A percentile compares a stretch with the other conserved stretches of the same genome.
These are phyloP conservation scores for Euglossa dilemma DNA, from an alignment of 1,140 invertebrate genomes.

Conservation along the genomic window DNA sequence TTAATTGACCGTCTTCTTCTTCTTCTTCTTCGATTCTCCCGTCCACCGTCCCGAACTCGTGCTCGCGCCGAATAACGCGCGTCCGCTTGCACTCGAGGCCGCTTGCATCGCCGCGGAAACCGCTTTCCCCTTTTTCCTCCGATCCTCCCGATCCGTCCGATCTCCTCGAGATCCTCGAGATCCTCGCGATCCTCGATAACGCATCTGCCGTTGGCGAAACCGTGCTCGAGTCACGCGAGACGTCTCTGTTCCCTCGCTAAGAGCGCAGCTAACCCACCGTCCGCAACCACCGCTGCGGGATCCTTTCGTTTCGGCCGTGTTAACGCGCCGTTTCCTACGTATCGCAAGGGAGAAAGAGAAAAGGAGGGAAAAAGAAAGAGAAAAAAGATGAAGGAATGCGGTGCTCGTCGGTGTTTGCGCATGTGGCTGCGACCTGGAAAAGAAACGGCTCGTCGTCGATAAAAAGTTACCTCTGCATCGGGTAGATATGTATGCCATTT, in stretches of 20 bases:
- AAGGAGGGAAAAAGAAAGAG: not conserved
- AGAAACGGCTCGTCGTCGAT: slow-evolving; percentile 44
- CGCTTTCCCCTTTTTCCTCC: not conserved
- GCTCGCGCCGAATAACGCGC: slow-evolving; percentile 41
- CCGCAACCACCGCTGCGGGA: no score
- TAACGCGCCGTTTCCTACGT: slow-evolving; percentile 1
- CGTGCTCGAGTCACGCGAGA: not conserved
- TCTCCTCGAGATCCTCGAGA: no score
- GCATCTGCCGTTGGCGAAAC: not conserved
- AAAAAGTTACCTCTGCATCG: slow-evolving; percentile 54
- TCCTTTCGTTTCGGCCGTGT: no score
- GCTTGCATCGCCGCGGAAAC: not conserved
- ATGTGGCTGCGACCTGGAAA: slow-evolving; percentile 43
- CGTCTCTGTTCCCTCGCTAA: not conserved
- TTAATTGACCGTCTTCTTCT: slow-evolving; percentile 64
- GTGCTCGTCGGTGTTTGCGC: slow-evolving; percentile 19
- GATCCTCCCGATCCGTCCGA: no score
- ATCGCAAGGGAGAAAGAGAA: not conserved
- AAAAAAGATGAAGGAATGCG: slow-evolving; percentile 20
- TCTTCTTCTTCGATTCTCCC: slow-evolving; percentile 15
- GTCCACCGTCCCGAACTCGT: slow-evolving; percentile 16
- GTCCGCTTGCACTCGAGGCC: not conserved
- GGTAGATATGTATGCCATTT: slow-evolving; percentile 53
- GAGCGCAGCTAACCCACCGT: no score
- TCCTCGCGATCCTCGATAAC: not conserved